Conservation (phyloP, 2,888 invertebrate genomes). For the Hirudinaria manillensis region DNA sequence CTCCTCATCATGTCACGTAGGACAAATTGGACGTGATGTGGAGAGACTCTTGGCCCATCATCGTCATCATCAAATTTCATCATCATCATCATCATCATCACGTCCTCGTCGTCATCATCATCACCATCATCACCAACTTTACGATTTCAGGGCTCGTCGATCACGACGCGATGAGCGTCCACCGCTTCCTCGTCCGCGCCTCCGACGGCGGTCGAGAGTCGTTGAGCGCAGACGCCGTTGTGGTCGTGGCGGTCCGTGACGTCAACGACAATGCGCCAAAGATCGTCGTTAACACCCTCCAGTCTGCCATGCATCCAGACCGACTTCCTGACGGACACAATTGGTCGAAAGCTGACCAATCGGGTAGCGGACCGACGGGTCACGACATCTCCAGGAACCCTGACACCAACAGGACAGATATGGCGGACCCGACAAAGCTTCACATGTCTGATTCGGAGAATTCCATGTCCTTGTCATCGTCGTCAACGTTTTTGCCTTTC, state of each 20-base stretch:
- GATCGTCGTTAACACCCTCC: conserved; percentile 27
- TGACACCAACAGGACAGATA: neutral
- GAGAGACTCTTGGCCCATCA: no score
- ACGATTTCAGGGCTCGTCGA: conserved; percentile 33
- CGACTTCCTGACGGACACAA: neutral
- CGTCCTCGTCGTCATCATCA: neutral
- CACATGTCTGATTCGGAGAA: conserved; percentile 14
- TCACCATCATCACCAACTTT: neutral
- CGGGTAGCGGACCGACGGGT: neutral
- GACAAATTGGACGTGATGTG: no score
- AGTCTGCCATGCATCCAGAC: neutral
- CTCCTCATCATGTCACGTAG: neutral
- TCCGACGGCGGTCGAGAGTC: conserved; percentile 17
- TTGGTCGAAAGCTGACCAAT: neutral
- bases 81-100: conserved; percentile 16
- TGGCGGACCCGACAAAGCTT: neutral
- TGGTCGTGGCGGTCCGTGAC: conserved; percentile 32
- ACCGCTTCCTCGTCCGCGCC: conserved; percentile 33
- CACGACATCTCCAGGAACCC: neutral
- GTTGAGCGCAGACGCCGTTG: conserved; percentile 25
- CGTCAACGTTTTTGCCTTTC: neutral
- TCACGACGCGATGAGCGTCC: conserved; percentile 28
- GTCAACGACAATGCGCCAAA: conserved; percentile 41
- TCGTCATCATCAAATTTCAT: neutral
- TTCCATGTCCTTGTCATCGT: conserved; percentile 6